A percentile compares a stretch with the other conserved stretches of the same genome.
phyloP scores from a whole-genome alignment of 2,797 vertebrate genomes.

The Saguinus oedipus region DNA sequence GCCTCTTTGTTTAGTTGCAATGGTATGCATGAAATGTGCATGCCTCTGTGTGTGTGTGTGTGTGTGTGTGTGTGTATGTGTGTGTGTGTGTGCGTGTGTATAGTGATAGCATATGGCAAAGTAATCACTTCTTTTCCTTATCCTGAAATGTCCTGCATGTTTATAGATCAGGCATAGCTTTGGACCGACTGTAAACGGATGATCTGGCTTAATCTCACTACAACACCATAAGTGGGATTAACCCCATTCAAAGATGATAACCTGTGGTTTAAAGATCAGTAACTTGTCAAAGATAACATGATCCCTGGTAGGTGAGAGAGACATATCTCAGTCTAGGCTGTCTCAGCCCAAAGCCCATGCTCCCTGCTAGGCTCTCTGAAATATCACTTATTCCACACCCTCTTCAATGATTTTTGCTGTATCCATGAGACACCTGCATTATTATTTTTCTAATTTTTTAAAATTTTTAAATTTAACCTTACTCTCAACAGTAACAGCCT shows the following conservation, averaged over 20 bases:
- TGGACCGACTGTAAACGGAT: accelerated
- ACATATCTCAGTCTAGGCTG: background rate
- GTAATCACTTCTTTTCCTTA: background rate
- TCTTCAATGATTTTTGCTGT: background rate
- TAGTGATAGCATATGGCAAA: background rate
- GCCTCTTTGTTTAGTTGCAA: background rate
- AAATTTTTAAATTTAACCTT: background rate
- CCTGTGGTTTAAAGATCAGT: background rate
- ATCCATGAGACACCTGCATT: background rate
- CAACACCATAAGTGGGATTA: accelerated
- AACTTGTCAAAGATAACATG: background rate
- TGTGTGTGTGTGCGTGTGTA: background rate
- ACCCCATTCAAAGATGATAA: too few relatives aligned
- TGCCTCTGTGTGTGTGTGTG: background rate
- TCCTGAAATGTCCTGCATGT: background rate
- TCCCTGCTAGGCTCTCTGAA: background rate
- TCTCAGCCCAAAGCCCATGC: background rate
- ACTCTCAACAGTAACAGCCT: background rate
- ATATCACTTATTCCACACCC: accelerated
- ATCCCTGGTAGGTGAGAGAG: background rate
- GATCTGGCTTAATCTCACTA: background rate
- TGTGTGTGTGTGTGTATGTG: too few relatives aligned
- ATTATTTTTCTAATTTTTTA: background rate
- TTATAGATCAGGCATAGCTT: accelerated
- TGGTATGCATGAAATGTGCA: background rate